Evolutionary conservation across 2,888 invertebrate species (phyloP).

Genomic region (Octonoba sinensis): DNA sequence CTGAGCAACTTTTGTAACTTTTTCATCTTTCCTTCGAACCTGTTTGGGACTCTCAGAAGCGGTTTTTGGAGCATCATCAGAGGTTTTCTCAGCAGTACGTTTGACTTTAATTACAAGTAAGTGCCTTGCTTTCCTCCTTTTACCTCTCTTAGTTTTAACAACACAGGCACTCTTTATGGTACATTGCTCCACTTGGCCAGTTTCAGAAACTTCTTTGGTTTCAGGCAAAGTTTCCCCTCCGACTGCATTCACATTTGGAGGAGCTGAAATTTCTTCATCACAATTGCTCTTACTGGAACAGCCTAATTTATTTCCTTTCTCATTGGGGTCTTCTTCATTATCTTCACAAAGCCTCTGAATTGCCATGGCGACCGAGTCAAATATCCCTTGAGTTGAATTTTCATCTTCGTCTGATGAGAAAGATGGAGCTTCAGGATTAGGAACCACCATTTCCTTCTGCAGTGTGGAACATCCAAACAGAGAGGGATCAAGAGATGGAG

Average conservation of each 20-base stretch:
- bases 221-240: slow-evolving; percentile 8
- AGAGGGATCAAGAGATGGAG: slow-evolving; percentile 57
- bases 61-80: slow-evolving; percentile 1
- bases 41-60: slow-evolving; percentile 7
- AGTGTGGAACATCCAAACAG: slow-evolving; percentile 55
- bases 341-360: slow-evolving; percentile 63
- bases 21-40: slow-evolving; percentile 14
- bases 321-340: slow-evolving; percentile 51
- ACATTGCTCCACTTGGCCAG: slow-evolving; percentile 25
- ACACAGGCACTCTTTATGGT: slow-evolving; percentile 48
- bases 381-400: slow-evolving; percentile 58
- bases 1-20: slow-evolving; percentile 18
- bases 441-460: slow-evolving; percentile 64
- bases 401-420: slow-evolving; percentile 65
- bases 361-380: slow-evolving; percentile 64
- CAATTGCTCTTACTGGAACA: slow-evolving; percentile 12
- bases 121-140: slow-evolving; percentile 38
- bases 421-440: slow-evolving; percentile 64
- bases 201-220: slow-evolving; percentile 3
- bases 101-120: slow-evolving; percentile 60
- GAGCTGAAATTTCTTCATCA: slow-evolving; percentile 16
- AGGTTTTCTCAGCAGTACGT: slow-evolving; percentile 29
- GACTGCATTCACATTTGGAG: slow-evolving; percentile 4
- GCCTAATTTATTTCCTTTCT: slow-evolving; percentile 29
- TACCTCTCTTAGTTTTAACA: slow-evolving; percentile 34